Conservation (phyloP, 2,888 invertebrate genomes). For the Orthonevra nobilis region DNA sequence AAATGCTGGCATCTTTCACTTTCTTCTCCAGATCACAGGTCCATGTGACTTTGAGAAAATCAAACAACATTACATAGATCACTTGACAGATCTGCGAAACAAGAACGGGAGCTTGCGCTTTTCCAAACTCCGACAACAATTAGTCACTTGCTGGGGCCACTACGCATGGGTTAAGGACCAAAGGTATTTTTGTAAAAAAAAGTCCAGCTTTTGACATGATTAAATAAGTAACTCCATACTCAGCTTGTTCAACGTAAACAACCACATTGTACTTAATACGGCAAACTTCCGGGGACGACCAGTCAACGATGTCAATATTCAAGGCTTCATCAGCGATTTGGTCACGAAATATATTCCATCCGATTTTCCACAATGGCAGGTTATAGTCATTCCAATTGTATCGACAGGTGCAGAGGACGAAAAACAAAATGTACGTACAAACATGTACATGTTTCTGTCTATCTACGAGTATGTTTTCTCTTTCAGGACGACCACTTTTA, state of each 20-base stretch:
- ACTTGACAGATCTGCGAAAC: conserved; percentile 82
- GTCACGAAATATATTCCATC: conserved; percentile 88
- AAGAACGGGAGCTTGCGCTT: conserved; percentile 83
- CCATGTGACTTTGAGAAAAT: conserved; percentile 82
- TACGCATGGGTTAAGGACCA: conserved; percentile 84
- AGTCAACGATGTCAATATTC: conserved; percentile 87
- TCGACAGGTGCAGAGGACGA: conserved; percentile 47
- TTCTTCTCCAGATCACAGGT: conserved; percentile 85
- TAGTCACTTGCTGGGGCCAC: conserved; percentile 88
- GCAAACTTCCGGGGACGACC: conserved; percentile 85
- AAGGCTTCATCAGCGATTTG: conserved; percentile 89
- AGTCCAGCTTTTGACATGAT: too few relatives aligned
- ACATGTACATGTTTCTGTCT: too few relatives aligned
- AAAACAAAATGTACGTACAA: too few relatives aligned
- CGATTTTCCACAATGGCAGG: conserved; percentile 90
- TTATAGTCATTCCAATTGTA: conserved; percentile 84
- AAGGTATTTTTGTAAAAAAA: too few relatives aligned
- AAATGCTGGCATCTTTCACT: conserved; percentile 88
- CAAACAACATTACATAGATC: conserved; percentile 80
- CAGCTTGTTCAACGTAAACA: conserved; percentile 82
- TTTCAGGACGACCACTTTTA: conserved; percentile 81
- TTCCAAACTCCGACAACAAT: conserved; percentile 84
- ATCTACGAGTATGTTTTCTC: too few relatives aligned
- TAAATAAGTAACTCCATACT: not conserved
- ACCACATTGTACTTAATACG: conserved; percentile 85